Evolutionary conservation across 2,888 invertebrate genomes (phyloP).

Genomic region (Parapristionchus giblindavisi): DNA sequence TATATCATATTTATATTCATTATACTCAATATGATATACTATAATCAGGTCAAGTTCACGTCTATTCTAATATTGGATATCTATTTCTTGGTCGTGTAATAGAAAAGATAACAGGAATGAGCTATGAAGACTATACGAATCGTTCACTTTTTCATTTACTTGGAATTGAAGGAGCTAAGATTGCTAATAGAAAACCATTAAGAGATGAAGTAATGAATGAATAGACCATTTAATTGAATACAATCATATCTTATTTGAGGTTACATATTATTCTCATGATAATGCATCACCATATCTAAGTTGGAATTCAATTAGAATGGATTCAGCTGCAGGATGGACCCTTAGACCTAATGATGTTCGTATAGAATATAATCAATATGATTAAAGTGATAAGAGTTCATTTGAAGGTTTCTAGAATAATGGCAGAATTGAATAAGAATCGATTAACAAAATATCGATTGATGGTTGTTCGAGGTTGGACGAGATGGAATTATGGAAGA

Average conservation of each 20-base stretch:
- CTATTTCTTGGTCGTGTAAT: conserved; percentile 54
- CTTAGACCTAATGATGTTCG: conserved; percentile 49
- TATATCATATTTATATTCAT: conserved; percentile 24
- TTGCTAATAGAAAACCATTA: conserved; percentile 40
- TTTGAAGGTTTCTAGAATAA: not conserved
- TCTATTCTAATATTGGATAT: conserved; percentile 59
- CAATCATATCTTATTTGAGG: conserved; percentile 44
- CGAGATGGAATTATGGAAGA: conserved; percentile 49
- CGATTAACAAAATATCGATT: conserved; percentile 19
- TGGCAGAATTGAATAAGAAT: not conserved
- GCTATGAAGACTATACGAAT: conserved; percentile 49
- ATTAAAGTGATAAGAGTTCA: not conserved
- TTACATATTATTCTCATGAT: conserved; percentile 58
- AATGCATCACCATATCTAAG: conserved; percentile 60
- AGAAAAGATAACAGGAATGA: conserved; percentile 37
- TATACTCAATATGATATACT: not conserved
- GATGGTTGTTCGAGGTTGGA: conserved; percentile 27
- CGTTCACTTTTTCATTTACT: conserved; percentile 44
- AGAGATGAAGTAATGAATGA: conserved; percentile 38
- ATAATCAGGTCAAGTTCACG: conserved; percentile 11
- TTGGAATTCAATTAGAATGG: conserved; percentile 53
- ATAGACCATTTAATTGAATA: not conserved
- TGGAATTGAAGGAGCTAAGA: conserved; percentile 45
- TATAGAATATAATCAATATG: conserved; percentile 2
- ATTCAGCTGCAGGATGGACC: conserved; percentile 60